phyloP scores from a whole-genome alignment of 2,888 invertebrate genomes.

The Lepetodrilus schrolli region DNA sequence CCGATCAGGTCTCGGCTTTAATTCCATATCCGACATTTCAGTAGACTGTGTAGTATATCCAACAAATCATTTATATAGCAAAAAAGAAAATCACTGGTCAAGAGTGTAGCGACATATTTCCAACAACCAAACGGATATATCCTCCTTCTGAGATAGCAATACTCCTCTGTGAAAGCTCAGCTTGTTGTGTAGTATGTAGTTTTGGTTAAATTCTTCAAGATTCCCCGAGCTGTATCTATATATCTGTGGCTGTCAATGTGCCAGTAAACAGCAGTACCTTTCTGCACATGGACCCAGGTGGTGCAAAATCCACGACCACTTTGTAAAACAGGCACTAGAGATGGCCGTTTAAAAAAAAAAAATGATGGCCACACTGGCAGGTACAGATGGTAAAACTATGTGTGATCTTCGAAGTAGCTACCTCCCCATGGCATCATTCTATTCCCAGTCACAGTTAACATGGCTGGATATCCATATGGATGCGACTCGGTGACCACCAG shows the following conservation, averaged over 20 bases:
- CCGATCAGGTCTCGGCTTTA: constrained; percentile 59
- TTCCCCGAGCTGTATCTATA: background rate
- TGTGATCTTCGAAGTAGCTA: too few species aligned
- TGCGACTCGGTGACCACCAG: background rate
- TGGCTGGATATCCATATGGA: background rate
- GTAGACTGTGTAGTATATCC: background rate
- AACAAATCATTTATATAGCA: background rate
- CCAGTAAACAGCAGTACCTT: constrained; percentile 3
- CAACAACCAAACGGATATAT: background rate
- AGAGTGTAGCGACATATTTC: background rate
- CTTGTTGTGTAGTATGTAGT: too few species aligned
- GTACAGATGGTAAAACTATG: too few species aligned
- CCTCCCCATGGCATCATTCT: too few species aligned
- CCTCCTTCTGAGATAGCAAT: background rate
- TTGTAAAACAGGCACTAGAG: too few species aligned
- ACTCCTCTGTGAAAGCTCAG: background rate
- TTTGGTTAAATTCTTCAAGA: background rate
- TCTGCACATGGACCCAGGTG: background rate
- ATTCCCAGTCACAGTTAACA: too few species aligned
- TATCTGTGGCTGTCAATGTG: background rate
- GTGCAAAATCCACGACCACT: too few species aligned
- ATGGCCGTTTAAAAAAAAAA: too few species aligned
- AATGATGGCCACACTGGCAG: too few species aligned
- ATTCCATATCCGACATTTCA: constrained; percentile 34
- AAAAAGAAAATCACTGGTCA: background rate